These are phyloP conservation scores for Gambusia holbrooki DNA, from an alignment of 2,113 vertebrate species.

Conservation along the genomic window DNA sequence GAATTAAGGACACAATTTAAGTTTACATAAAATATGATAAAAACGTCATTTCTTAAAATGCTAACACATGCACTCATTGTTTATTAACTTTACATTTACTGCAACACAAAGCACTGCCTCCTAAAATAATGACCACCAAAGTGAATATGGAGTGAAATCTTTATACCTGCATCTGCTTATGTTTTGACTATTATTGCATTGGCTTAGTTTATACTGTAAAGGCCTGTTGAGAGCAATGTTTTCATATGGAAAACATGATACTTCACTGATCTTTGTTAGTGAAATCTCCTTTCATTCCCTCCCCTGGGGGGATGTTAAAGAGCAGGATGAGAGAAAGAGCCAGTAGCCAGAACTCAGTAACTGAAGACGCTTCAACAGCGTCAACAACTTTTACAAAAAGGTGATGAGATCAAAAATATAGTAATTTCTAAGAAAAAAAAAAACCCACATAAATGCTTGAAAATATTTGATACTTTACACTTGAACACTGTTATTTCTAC, in stretches of 20 bases:
- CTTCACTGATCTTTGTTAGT: constrained; percentile 14
- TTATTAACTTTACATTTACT: not conserved
- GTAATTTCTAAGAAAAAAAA: not conserved
- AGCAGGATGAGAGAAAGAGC: constrained; percentile 14
- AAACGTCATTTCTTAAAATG: too few species aligned
- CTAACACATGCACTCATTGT: not conserved
- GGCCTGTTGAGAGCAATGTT: not conserved
- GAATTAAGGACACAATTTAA: too few species aligned
- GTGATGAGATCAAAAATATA: not conserved
- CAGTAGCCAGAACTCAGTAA: constrained; percentile 1
- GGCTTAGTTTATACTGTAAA: not conserved
- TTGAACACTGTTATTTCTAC: too few species aligned
- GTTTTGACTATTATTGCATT: not conserved
- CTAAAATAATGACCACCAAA: not conserved
- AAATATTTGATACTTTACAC: not conserved
- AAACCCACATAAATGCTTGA: not conserved
- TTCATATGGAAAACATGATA: constrained; percentile 27
- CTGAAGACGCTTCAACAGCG: constrained; percentile 6
- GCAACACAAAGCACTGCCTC: not conserved
- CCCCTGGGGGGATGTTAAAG: constrained; percentile 47
- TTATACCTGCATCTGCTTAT: not conserved
- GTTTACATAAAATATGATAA: too few species aligned
- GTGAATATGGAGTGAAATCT: not conserved
- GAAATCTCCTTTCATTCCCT: constrained; percentile 21
- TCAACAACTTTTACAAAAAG: not conserved